A percentile compares a stretch with the other conserved stretches of the same genome.
These are phyloP conservation scores for Synergus laeviventris DNA, from an alignment of 2,888 invertebrate species.

Conservation along the genomic window DNA sequence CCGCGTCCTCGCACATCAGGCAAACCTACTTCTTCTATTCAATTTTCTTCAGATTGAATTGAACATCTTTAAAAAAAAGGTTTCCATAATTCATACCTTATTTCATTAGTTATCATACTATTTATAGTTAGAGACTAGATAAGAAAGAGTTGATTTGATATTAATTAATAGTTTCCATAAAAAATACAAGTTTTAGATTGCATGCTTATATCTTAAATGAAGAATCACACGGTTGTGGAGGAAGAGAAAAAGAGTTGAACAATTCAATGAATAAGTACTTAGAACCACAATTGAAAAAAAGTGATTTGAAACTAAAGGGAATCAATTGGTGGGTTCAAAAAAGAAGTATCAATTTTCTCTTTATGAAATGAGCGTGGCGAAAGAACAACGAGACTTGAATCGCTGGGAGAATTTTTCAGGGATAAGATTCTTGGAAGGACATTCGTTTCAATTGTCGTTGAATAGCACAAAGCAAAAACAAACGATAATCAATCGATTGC, in stretches of 20 bases:
- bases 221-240: neutral
- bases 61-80: neutral
- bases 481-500: constrained; percentile 18
- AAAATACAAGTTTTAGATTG: neutral
- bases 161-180: neutral
- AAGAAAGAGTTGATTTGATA: no score
- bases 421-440: constrained; percentile 5
- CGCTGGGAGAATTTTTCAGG: constrained; percentile 19
- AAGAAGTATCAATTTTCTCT: constrained; percentile 28
- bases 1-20: constrained; percentile 75
- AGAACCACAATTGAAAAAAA: neutral
- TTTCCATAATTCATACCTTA: no score
- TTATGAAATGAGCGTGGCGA: constrained; percentile 20
- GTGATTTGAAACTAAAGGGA: neutral
- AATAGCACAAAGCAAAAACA: neutral
- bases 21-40: constrained; percentile 64
- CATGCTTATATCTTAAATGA: neutral
- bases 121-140: no score
- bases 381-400: constrained; percentile 17
- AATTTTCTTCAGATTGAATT: constrained; percentile 10
- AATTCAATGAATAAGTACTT: neutral
- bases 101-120: no score
- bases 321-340: neutral
- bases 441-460: constrained; percentile 12
- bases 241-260: neutral